Conservation (phyloP, 2,888 invertebrate species). For the Neocrepidodera transversa region DNA sequence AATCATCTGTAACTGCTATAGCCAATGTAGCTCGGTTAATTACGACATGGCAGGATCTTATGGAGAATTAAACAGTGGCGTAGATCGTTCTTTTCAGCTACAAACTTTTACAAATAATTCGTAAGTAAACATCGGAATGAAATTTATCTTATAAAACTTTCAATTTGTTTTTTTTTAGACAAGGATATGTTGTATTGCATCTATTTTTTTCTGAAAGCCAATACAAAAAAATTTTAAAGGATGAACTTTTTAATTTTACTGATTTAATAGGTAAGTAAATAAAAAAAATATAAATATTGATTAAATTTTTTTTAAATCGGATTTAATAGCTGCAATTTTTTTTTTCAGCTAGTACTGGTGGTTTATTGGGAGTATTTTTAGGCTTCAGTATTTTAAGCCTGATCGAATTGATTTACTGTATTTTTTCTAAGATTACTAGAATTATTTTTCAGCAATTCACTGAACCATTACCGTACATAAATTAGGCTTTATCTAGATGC, state of each 20-base stretch:
- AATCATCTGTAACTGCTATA: constrained; percentile 17
- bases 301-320: no score
- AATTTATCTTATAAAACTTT: neutral
- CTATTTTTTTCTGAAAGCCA: constrained; percentile 64
- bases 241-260: constrained; percentile 77
- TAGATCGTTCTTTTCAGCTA: neutral
- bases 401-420: constrained; percentile 57
- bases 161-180: constrained; percentile 32
- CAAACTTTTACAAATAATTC: constrained; percentile 6
- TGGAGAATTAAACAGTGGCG: neutral
- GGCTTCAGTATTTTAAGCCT: constrained; percentile 75
- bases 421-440: constrained; percentile 57
- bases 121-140: constrained; percentile 1
- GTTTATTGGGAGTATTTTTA: constrained; percentile 77
- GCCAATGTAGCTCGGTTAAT: constrained; percentile 14
- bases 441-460: neutral
- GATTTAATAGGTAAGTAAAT: constrained; percentile 75
- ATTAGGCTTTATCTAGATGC: no score
- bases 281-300: neutral
- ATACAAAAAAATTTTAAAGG: constrained; percentile 73
- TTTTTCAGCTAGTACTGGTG: constrained; percentile 74
- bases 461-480: constrained; percentile 1
- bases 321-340: constrained; percentile 3
- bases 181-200: constrained; percentile 37
- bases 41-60: neutral